Conservation (phyloP, 2,888 invertebrate genomes). For the Mythimna loreyi region DNA sequence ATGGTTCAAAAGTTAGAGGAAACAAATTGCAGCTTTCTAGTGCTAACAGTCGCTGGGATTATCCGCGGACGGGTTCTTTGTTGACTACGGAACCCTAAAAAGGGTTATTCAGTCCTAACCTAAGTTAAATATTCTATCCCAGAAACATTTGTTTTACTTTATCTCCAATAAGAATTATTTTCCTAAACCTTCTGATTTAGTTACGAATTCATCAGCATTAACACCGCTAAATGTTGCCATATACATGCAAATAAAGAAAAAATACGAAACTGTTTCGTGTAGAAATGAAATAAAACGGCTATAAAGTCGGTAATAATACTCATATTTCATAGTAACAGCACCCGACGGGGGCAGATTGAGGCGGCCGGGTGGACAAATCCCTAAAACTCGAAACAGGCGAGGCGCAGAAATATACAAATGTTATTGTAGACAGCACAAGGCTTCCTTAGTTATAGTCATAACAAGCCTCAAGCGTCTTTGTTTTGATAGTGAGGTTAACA, state of each 20-base stretch:
- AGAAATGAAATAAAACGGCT: constrained; percentile 75
- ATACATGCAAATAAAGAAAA: constrained; percentile 66
- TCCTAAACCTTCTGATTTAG: constrained; percentile 8
- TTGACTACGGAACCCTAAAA: no score
- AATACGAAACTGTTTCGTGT: constrained; percentile 66
- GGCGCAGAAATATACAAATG: constrained; percentile 44
- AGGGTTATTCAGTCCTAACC: background rate
- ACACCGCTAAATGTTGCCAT: constrained; percentile 55
- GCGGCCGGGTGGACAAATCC: constrained; percentile 69
- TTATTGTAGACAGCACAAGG: constrained; percentile 39
- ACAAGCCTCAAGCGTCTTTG: constrained; percentile 26
- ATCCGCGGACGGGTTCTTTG: no score
- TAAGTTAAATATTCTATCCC: background rate
- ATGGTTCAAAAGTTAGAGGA: no score
- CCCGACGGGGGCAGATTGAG: constrained; percentile 69
- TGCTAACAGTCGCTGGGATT: no score
- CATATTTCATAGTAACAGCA: constrained; percentile 76
- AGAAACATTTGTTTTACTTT: constrained; percentile 2
- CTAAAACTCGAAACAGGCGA: constrained; percentile 59
- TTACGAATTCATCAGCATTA: constrained; percentile 46
- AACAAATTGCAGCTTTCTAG: no score
- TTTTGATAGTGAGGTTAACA: constrained; percentile 30
- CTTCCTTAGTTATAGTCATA: constrained; percentile 30
- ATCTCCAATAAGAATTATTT: background rate
- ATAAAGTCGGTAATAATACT: constrained; percentile 77